Conservation (phyloP, 2,113 vertebrate genomes). For the Barbus barbus region DNA sequence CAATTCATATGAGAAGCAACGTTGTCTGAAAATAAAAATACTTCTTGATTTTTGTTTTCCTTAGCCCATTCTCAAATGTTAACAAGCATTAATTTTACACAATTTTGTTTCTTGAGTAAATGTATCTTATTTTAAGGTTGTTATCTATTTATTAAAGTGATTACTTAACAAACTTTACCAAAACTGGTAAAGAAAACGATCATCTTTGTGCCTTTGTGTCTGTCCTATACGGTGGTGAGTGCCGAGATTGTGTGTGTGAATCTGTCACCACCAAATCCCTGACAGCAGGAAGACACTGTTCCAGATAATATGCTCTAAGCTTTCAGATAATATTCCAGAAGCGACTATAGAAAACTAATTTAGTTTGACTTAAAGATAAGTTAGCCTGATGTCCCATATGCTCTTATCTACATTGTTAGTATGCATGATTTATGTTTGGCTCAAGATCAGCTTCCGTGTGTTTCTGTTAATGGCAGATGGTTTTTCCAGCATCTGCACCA, state of each 20-base stretch:
- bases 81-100: background rate
- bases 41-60: background rate
- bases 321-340: slow-evolving; percentile 36
- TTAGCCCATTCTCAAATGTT: background rate
- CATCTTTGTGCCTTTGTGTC: background rate
- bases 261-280: slow-evolving; percentile 32
- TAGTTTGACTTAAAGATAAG: slow-evolving; percentile 42
- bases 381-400: slow-evolving; percentile 35
- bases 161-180: background rate
- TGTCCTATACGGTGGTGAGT: background rate
- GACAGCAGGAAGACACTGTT: slow-evolving; percentile 35
- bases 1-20: too few relatives aligned
- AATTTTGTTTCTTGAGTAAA: background rate
- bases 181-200: background rate
- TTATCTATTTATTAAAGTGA: background rate
- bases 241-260: background rate
- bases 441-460: background rate
- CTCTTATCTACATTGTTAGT: slow-evolving; percentile 32
- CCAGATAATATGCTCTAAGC: slow-evolving; percentile 10
- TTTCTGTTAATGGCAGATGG: background rate
- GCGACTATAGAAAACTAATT: slow-evolving; percentile 33
- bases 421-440: slow-evolving; percentile 31
- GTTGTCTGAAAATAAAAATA: too few relatives aligned
- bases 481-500: background rate
- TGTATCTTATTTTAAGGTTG: background rate